Conservation (phyloP, 1,140 invertebrate species). For the Drosophila lini region DNA sequence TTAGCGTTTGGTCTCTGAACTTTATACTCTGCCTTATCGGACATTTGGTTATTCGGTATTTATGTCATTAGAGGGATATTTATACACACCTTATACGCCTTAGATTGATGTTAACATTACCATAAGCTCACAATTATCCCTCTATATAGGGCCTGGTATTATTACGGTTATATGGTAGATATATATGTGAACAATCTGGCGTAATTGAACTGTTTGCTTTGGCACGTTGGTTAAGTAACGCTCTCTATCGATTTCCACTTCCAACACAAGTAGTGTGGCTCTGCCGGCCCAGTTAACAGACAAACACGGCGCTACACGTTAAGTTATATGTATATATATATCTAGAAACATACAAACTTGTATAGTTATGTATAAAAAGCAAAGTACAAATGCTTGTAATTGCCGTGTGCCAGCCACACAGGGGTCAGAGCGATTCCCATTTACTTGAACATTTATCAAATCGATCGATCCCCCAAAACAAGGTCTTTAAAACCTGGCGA, state of each 20-base stretch:
- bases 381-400: constrained; percentile 17
- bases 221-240: constrained; percentile 37
- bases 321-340: background rate
- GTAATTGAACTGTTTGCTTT: constrained; percentile 47
- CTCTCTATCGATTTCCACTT: constrained; percentile 35
- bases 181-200: constrained; percentile 27
- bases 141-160: background rate
- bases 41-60: constrained; percentile 1
- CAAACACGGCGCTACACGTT: constrained; percentile 20
- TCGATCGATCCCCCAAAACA: constrained; percentile 27
- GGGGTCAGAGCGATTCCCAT: constrained; percentile 29
- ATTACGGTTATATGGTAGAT: background rate
- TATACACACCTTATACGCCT: background rate
- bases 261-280: constrained; percentile 16
- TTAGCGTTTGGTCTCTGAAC: constrained; percentile 19
- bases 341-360: constrained; percentile 8
- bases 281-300: constrained; percentile 32
- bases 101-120: constrained; percentile 11
- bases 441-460: constrained; percentile 13
- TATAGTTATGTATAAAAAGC: background rate
- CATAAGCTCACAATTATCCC: constrained; percentile 5
- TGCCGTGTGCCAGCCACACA: background rate
- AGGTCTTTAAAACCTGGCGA: constrained; percentile 34
- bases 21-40: constrained; percentile 30
- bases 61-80: background rate